Evolutionary conservation across 2,113 vertebrate genomes (phyloP).

Genomic region (Nesogale talazaci): DNA sequence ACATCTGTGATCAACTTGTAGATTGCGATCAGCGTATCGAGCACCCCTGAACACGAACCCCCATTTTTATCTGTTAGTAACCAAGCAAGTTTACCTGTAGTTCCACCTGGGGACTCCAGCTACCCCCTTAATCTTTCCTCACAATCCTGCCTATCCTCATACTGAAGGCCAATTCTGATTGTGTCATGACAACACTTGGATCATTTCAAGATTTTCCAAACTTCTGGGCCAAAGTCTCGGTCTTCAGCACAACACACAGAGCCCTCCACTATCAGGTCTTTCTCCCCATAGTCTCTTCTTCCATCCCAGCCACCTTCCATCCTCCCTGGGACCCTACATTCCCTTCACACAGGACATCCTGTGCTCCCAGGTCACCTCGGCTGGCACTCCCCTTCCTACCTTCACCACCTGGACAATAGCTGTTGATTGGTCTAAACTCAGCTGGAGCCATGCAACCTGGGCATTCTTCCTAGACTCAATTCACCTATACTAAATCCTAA

Average conservation of each 20-base stretch:
- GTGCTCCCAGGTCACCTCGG: not conserved
- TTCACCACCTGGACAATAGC: not conserved
- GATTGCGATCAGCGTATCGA: too few species aligned
- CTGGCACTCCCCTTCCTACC: not conserved
- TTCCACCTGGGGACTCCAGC: not conserved
- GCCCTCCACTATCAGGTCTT: not conserved
- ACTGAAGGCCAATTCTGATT: not conserved
- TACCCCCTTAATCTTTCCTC: not conserved
- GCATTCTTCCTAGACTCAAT: too few species aligned
- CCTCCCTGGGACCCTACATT: not conserved
- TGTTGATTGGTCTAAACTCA: not conserved
- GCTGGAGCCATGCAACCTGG: not conserved
- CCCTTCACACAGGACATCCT: not conserved
- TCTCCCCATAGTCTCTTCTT: too few species aligned
- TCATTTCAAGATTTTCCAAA: not conserved
- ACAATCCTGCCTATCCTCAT: not conserved
- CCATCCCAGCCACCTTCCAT: fast-evolving
- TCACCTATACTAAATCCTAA: not conserved
- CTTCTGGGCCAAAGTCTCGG: not conserved
- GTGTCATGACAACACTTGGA: not conserved
- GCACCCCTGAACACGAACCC: too few species aligned
- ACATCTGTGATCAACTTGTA: too few species aligned
- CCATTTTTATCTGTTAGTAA: not conserved
- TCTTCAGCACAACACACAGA: not conserved
- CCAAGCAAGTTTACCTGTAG: not conserved